Percentiles rank a stretch among this genome's conserved stretches.
phyloP scores from a whole-genome alignment of 2,888 invertebrate species.

The Pyrochroa serraticornis region DNA sequence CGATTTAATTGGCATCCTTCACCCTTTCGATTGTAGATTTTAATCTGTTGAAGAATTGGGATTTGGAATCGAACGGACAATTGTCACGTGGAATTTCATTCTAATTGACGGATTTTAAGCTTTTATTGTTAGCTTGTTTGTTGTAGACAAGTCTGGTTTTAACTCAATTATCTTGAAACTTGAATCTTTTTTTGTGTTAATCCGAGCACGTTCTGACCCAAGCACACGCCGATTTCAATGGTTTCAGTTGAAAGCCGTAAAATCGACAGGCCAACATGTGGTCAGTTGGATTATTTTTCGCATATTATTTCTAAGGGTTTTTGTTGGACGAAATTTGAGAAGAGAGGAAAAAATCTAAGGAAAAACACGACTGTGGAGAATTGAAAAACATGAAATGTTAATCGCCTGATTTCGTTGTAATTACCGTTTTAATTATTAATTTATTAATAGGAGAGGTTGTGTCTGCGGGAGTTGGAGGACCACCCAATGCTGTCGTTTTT shows the following conservation, averaged over 20 bases:
- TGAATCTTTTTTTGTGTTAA: slow-evolving; percentile 42
- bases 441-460: too few species aligned
- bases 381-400: too few species aligned
- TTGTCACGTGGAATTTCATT: slow-evolving; percentile 2
- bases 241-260: slow-evolving; percentile 2
- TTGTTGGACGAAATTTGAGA: neutral
- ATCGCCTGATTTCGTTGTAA: too few species aligned
- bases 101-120: slow-evolving; percentile 21
- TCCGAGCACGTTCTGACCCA: slow-evolving; percentile 19
- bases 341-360: too few species aligned
- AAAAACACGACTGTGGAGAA: too few species aligned
- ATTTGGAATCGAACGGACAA: slow-evolving; percentile 11
- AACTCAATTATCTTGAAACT: slow-evolving; percentile 53
- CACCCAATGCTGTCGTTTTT: slow-evolving; percentile 7
- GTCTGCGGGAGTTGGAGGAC: slow-evolving; percentile 1
- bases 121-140: slow-evolving; percentile 36
- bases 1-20: slow-evolving; percentile 21
- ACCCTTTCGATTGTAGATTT: slow-evolving; percentile 6
- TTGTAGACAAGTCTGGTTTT: slow-evolving; percentile 45
- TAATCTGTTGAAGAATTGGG: slow-evolving; percentile 19
- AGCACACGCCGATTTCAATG: slow-evolving; percentile 28
- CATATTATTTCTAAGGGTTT: neutral
- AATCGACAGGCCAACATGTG: slow-evolving; percentile 12
- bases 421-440: too few species aligned
- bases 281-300: neutral